These are phyloP conservation scores for Coracias cyanogaster DNA, from an alignment of 2,797 vertebrate genomes.

Conservation along the genomic window DNA sequence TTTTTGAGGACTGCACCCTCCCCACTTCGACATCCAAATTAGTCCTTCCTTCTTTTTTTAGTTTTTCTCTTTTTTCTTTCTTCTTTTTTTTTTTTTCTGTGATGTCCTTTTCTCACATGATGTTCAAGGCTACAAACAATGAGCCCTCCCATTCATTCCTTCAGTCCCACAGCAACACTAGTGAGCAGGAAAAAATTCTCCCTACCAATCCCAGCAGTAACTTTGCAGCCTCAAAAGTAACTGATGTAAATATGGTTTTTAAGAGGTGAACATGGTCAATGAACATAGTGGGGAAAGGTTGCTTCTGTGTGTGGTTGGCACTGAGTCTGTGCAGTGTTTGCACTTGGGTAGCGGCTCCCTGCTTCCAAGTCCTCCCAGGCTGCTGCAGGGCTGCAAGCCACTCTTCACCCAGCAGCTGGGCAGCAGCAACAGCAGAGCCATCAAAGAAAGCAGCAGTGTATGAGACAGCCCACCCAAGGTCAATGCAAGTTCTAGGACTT, in stretches of 20 bases:
- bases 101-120: neutral
- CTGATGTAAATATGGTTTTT: neutral
- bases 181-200: neutral
- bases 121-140: neutral
- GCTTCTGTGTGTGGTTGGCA: neutral
- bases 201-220: neutral
- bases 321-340: neutral
- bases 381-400: neutral
- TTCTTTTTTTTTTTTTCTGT: no score
- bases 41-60: no score
- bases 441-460: neutral
- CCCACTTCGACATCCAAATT: neutral
- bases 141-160: neutral
- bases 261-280: neutral
- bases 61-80: no score
- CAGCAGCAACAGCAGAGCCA: neutral
- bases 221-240: neutral
- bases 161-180: neutral
- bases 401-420: neutral
- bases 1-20: neutral
- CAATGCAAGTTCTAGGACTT: neutral
- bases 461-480: neutral
- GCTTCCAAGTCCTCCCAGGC: neutral
- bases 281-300: neutral
- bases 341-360: neutral